Evolutionary conservation across 2,113 vertebrate genomes (phyloP), one percentile per base, ranked within the genome.

Genomic region (Oxyruncus cristatus): DNA sequence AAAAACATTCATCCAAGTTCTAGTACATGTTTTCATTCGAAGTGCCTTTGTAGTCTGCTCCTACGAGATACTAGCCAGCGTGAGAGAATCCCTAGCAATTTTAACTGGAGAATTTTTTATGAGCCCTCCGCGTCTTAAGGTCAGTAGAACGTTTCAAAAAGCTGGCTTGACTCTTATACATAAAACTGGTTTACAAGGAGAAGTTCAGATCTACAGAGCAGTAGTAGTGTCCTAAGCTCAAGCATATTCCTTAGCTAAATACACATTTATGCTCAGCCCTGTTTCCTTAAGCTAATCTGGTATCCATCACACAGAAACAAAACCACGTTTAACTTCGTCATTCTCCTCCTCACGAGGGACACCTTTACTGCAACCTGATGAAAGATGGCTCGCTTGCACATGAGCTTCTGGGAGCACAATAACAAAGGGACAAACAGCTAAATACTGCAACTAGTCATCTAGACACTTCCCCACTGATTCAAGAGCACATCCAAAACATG

Each of bases 1-100:
- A 92, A 91, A 96, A 96, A 92, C 65, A 96, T 55, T 68, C 7
- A 75, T 78, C 21, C 20, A 81, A 74, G 39, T 71, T 84, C 81
- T 81, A 83, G 47, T 27, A 79, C 81, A 79, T 85, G 68, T 82
- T 94, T 94, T 82, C 22, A 72, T 91, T 87, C 3, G 1, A 70
- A 46, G 26, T 58, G 53, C 39, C 61, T 80, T 72, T 72, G 20
- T 49, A 82, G 41, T 39, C 80, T 91, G 61, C 35, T 74, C 50
- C 32, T 63, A 28, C 5, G 19, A 92, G 61, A 80, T 19, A 55
- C 35, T 37, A 84, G 27, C 2, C 72, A 41, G n/a, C 13, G 62
- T 35, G 27, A 91, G 13, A 87, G 24, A 89, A 92, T 42, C 41
- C 11, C 20, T 8, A 88, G 44, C 47, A 91, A 62, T 66, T 85